phyloP scores from a whole-genome alignment of 2,888 invertebrate genomes.

The Ephialtes manifestator region DNA sequence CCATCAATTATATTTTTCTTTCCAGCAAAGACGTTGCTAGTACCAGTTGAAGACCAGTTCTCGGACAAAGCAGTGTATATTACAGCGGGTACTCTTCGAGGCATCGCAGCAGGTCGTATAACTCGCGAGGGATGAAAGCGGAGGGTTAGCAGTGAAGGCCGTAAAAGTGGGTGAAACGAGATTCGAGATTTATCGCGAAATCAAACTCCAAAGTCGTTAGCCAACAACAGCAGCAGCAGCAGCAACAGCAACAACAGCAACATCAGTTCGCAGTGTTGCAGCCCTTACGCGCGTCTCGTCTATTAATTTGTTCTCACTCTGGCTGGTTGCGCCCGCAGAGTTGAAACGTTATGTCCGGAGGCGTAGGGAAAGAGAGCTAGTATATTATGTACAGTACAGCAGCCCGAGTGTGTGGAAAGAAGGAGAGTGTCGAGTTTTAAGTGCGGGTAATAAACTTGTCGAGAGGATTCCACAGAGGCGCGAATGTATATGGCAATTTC shows the following conservation, averaged over 20 bases:
- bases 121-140: constrained; percentile 68
- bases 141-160: constrained; percentile 48
- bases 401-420: constrained; percentile 25
- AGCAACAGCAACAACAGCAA: neutral
- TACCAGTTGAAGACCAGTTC: constrained; percentile 63
- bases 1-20: neutral
- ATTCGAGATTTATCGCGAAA: constrained; percentile 78
- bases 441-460: constrained; percentile 74
- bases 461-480: constrained; percentile 43
- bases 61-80: constrained; percentile 73
- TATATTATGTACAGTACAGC: constrained; percentile 53
- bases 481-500: constrained; percentile 43
- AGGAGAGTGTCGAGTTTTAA: constrained; percentile 71
- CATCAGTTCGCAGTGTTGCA: neutral
- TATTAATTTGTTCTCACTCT: constrained; percentile 76
- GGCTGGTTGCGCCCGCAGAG: neutral
- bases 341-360: constrained; percentile 12
- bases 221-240: constrained; percentile 38
- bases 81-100: constrained; percentile 67
- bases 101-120: constrained; percentile 71
- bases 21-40: neutral
- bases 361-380: constrained; percentile 21
- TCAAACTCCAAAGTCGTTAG: constrained; percentile 80
- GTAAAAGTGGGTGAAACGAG: constrained; percentile 77
- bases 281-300: constrained; percentile 69